Evolutionary conservation across 2,113 vertebrate species (phyloP).

Genomic region (Dryoscopus gambensis): DNA sequence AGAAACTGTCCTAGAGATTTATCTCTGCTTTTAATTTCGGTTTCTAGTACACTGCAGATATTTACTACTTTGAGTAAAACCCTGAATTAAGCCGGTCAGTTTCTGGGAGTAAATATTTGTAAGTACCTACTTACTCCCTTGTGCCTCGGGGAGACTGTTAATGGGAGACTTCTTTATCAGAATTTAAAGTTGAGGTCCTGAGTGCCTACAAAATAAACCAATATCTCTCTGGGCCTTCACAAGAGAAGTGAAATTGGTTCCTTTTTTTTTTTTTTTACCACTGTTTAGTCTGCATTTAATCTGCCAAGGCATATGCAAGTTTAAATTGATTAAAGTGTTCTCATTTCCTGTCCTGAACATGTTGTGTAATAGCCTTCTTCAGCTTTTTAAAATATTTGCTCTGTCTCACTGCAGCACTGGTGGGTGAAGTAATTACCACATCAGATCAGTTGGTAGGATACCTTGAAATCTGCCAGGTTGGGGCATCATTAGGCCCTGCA

Average conservation of each 20-base stretch:
- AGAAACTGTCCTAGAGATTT: background rate
- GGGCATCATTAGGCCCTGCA: background rate
- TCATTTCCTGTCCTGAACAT: constrained; percentile 13
- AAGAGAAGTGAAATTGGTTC: background rate
- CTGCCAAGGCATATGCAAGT: background rate
- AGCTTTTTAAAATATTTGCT: constrained; percentile 1
- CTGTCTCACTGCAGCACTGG: background rate
- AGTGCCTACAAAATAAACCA: background rate
- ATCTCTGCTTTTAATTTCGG: background rate
- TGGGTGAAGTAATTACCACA: background rate
- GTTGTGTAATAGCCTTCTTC: background rate
- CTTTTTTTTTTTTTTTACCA: background rate
- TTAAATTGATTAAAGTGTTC: constrained; percentile 18
- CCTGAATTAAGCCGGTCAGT: background rate
- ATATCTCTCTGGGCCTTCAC: background rate
- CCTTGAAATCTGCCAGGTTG: background rate
- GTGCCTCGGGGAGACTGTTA: background rate
- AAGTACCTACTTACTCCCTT: background rate
- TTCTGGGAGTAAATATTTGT: background rate
- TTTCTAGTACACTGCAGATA: background rate
- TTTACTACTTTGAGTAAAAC: background rate
- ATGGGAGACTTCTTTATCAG: background rate
- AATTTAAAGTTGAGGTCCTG: background rate
- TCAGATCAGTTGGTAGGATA: background rate
- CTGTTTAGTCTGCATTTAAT: constrained; percentile 15